Conservation (phyloP, 2,113 vertebrate species). For the Panthera leo region DNA sequence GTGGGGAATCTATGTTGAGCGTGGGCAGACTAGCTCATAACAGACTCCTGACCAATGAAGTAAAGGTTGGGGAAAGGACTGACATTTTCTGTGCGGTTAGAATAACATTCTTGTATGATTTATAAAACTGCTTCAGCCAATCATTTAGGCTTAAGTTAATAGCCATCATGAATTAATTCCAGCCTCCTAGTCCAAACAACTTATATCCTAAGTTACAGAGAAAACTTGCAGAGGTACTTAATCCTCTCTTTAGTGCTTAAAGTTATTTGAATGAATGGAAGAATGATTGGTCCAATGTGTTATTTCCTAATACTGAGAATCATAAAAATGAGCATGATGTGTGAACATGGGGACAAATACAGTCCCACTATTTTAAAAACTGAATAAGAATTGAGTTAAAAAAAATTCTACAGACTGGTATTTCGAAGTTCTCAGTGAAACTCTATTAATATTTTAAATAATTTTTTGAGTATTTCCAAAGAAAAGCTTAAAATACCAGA, state of each 20-base stretch:
- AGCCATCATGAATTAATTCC: constrained; percentile 45
- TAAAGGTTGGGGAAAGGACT: constrained; percentile 57
- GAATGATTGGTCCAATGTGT: background rate
- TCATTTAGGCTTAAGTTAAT: background rate
- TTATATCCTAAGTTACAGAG: background rate
- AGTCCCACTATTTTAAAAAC: background rate
- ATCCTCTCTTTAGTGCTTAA: background rate
- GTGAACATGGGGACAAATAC: background rate
- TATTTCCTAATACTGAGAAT: background rate
- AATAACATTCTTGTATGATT: constrained; percentile 61
- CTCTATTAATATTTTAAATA: constrained; percentile 18
- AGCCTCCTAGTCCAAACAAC: constrained; percentile 36
- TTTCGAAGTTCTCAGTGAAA: background rate
- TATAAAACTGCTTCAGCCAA: constrained; percentile 25
- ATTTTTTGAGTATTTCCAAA: background rate
- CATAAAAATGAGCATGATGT: background rate
- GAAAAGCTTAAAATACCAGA: background rate
- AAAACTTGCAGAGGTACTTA: background rate
- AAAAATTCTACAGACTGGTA: background rate
- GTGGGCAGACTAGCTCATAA: background rate
- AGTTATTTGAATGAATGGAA: background rate
- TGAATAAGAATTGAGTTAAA: background rate
- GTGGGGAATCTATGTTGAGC: background rate
- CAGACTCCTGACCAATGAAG: constrained; percentile 43
- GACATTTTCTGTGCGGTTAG: constrained; percentile 53